Base-by-base conservation (phyloP, 1,140 invertebrate genomes). In the Micrasema minimum region DNA sequence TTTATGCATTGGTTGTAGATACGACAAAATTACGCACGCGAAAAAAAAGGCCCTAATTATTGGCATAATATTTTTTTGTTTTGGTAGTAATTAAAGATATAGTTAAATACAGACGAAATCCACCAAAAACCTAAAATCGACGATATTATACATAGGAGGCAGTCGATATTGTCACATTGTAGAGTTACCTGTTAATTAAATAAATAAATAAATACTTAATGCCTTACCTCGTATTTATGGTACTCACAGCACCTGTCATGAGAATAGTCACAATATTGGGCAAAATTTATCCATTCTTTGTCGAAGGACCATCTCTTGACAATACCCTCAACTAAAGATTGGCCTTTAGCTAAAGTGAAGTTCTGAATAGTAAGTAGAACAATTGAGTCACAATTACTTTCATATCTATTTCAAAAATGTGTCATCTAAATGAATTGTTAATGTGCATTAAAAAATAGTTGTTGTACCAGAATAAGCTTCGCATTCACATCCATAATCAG, bases 211-310 rank as follows among this genome's bases (percentile, higher is more conserved):
- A n/a, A n/a, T n/a, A n/a, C n/a, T n/a, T n/a, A n/a, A n/a, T n/a
- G n/a, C n/a, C n/a, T 45, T 45, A 62, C 59, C 59, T 62, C 59
- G 45, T 62, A 62, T 45, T 62, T 62, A 62, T 62, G 59, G 26
- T 23, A 62, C 26, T 62, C 59, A 46, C 20, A 46, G n/a, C 38
- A 62, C n/a, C 22, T 62, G 14, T 62, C 59, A 46, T 62, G 20
- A 23, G 59, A 45, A 14, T 62, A 62, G 9, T 46, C 20, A 26
- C 5, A 0, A 46, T 62, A 62, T n/a, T 62, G 59, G 26, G 45
- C 26, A 45, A 45, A 45, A 46, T 62, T 14, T 41, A 62, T 62
- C 59, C 59, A 62, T 23, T 46, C 59, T 26, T n/a, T 31, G 14
- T 62, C 41, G 26, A 45, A 18, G 14, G 16, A 46, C 59, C 59